phyloP scores from a whole-genome alignment of 2,888 invertebrate genomes.

The Parasteatoda lunata region DNA sequence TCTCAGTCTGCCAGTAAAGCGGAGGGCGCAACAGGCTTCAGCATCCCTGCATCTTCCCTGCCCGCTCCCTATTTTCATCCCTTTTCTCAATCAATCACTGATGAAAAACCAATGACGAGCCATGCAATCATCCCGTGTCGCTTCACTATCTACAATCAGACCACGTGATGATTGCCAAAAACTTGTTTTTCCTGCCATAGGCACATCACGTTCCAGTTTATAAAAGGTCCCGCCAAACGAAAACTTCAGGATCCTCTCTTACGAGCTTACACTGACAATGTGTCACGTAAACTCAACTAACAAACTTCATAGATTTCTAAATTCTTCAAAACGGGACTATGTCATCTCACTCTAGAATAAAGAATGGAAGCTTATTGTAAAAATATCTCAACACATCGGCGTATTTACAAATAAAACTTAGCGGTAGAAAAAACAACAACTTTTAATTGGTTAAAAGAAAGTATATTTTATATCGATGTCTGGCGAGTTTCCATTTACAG shows the following conservation, averaged over 20 bases:
- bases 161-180: slow-evolving; percentile 16
- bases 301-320: not conserved
- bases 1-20: slow-evolving; percentile 32
- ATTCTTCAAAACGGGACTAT: slow-evolving; percentile 9
- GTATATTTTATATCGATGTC: slow-evolving; percentile 48
- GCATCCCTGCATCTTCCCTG: slow-evolving; percentile 49
- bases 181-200: not conserved
- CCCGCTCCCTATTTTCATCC: slow-evolving; percentile 37
- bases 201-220: slow-evolving; percentile 18
- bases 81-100: slow-evolving; percentile 24
- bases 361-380: not conserved
- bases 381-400: not conserved
- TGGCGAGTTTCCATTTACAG: not conserved
- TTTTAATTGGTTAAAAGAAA: slow-evolving; percentile 25
- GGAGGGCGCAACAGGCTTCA: slow-evolving; percentile 66
- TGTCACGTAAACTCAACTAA: not conserved
- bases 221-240: slow-evolving; percentile 15
- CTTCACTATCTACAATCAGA: slow-evolving; percentile 9
- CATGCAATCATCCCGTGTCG: not conserved
- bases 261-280: slow-evolving; percentile 44
- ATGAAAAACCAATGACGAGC: slow-evolving; percentile 10
- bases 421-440: slow-evolving; percentile 4
- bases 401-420: slow-evolving; percentile 24
- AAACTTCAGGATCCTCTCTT: not conserved
- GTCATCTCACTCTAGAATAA: not conserved